Percentiles rank a stretch among this genome's conserved stretches.
These are phyloP conservation scores for Cerastis rubricosa DNA, from an alignment of 2,888 invertebrate genomes.

Conservation along the genomic window DNA sequence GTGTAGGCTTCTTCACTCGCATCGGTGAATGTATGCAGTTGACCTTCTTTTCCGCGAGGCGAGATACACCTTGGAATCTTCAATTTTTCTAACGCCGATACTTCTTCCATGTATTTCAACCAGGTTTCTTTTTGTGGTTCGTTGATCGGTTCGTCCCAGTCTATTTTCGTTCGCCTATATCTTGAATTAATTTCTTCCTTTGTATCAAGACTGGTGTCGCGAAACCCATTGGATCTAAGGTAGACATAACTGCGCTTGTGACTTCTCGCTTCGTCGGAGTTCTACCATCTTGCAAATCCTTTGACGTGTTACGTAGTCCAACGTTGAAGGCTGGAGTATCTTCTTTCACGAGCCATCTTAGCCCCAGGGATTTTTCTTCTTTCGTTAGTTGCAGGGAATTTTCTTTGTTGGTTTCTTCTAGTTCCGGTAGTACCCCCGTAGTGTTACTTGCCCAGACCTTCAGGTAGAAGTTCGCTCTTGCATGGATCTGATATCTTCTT, in stretches of 20 bases:
- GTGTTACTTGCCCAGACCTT: neutral
- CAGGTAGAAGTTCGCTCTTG: too few relatives aligned
- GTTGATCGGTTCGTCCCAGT: neutral
- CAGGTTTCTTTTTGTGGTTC: neutral
- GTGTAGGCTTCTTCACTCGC: constrained; percentile 2
- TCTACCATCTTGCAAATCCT: too few relatives aligned
- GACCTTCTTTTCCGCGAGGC: too few relatives aligned
- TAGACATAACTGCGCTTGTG: too few relatives aligned
- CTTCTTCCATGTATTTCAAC: neutral
- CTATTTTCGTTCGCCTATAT: neutral
- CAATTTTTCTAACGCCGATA: neutral
- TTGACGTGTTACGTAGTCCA: too few relatives aligned
- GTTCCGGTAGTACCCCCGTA: neutral
- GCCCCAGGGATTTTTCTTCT: neutral
- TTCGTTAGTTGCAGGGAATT: neutral
- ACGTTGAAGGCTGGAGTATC: too few relatives aligned
- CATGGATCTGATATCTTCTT: too few relatives aligned
- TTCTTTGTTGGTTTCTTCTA: too few relatives aligned
- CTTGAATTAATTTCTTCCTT: neutral
- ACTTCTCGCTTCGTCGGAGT: too few relatives aligned
- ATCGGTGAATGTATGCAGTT: too few relatives aligned
- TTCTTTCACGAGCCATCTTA: neutral
- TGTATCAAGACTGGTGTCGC: too few relatives aligned
- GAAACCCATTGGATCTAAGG: too few relatives aligned
- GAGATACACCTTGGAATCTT: neutral